Conservation (phyloP, 2,888 invertebrate genomes). For the Rhabditoides inermis region DNA sequence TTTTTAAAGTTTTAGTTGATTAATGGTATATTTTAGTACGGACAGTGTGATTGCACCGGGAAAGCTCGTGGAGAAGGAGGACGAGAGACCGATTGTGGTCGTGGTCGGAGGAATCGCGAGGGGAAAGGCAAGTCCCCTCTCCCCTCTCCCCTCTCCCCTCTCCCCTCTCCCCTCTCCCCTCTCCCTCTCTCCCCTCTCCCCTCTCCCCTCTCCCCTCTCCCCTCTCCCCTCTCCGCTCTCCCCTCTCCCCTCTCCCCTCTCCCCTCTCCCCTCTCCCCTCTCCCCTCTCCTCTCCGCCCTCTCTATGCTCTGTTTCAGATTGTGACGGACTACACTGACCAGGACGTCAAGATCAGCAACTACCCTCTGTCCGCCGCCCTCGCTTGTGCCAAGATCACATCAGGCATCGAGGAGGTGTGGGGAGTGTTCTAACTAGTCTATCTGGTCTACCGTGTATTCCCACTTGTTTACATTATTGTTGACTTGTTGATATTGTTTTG, state of each 20-base stretch:
- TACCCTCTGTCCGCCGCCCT: constrained; percentile 93
- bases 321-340: constrained; percentile 76
- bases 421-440: constrained; percentile 25
- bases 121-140: constrained; percentile 70
- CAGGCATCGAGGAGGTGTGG: constrained; percentile 47
- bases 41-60: constrained; percentile 20
- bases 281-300: too few relatives aligned
- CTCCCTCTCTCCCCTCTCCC: too few relatives aligned
- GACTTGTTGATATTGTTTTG: not conserved
- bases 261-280: too few relatives aligned
- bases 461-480: not conserved
- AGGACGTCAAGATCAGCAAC: constrained; percentile 80
- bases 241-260: too few relatives aligned
- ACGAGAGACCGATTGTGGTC: constrained; percentile 68
- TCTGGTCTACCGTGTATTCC: not conserved
- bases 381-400: constrained; percentile 79
- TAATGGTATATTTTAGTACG: too few relatives aligned
- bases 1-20: too few relatives aligned
- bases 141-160: too few relatives aligned
- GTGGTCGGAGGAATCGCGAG: constrained; percentile 95
- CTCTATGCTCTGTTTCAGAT: constrained; percentile 58
- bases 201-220: too few relatives aligned
- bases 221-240: too few relatives aligned
- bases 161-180: too few relatives aligned
- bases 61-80: constrained; percentile 20